Base-by-base conservation (phyloP, 2,113 vertebrate species). In the Panthera uncia region DNA sequence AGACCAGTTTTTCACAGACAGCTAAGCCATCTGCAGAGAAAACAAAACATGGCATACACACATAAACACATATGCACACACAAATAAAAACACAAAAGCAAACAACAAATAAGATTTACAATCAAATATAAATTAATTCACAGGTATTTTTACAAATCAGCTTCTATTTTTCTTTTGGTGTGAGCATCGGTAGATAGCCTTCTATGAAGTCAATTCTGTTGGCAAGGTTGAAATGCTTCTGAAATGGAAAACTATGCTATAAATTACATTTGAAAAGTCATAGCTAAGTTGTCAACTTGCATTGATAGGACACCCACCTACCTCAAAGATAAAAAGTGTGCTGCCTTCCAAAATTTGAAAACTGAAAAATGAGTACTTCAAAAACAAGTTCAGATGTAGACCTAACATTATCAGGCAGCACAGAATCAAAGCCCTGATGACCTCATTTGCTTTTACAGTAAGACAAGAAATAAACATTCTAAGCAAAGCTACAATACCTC, bases 21-120 rank as follows among this genome's bases (percentile, higher is more conserved):
- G 96, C 52, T 66, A 88, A 91, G 71, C 74, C 65, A 96, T 94
- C 65, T 91, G 88, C 25, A 94, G 57, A 91, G 80, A 78, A 96
- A 96, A 89, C 31, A 91, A 81, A 89, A 50, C 36, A 63, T 61
- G 55, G 76, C 66, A 52, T 2, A 10, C 31, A 79, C 4, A 69
- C n/a, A 87, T 7, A 81, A 87, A 45, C 52, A 57, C 14, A 91
- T 48, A 78, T 48, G 74, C 74, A 48, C 29, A 78, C 52, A 89
- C 16, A 95, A 66, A 88, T 63, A 65, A 88, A 97, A 89, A 87
- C 3, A 92, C 7, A 65, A 61, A 94, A 90, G 71, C 69, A 94
- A 91, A 96, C 5, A 68, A 91, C 74, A 86, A 87, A 25, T 27
- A 73, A 33, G 74, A 92, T 57, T 81, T 31, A 65, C 31, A 95